Conservation (phyloP, 2,888 invertebrate genomes). For the Cartodere bifasciata region DNA sequence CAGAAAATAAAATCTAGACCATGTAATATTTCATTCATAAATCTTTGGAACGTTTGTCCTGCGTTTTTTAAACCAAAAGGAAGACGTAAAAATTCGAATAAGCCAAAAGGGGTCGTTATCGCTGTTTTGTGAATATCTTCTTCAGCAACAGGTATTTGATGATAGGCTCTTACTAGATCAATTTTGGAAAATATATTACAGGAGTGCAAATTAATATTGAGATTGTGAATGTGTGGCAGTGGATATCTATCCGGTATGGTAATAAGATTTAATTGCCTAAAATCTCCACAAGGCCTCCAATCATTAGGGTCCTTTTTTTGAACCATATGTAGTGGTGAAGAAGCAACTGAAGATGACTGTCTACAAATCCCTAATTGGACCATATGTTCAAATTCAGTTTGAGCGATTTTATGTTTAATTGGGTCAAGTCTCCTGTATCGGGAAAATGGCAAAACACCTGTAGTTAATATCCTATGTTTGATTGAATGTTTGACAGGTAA, state of each 20-base stretch:
- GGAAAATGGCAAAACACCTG: constrained; percentile 16
- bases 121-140: constrained; percentile 21
- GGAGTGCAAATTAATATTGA: too few relatives aligned
- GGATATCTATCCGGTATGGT: constrained; percentile 37
- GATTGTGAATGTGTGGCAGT: constrained; percentile 24
- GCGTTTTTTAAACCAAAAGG: too few relatives aligned
- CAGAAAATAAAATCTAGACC: too few relatives aligned
- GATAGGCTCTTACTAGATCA: constrained; percentile 26
- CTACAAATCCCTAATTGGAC: constrained; percentile 18
- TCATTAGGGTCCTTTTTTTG: constrained; percentile 23
- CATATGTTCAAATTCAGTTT: constrained; percentile 12
- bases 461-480: constrained; percentile 16
- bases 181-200: constrained; percentile 19
- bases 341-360: constrained; percentile 20
- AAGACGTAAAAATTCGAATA: constrained; percentile 8
- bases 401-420: constrained; percentile 14
- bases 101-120: constrained; percentile 5
- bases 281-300: constrained; percentile 29
- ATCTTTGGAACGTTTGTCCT: too few relatives aligned
- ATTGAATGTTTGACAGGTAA: constrained; percentile 10
- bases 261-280: constrained; percentile 24
- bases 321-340: constrained; percentile 24
- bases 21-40: too few relatives aligned
- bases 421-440: constrained; percentile 23
- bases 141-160: constrained; percentile 23